phyloP scores from a whole-genome alignment of 2,797 vertebrate genomes.

The Enteromius anoplus region DNA sequence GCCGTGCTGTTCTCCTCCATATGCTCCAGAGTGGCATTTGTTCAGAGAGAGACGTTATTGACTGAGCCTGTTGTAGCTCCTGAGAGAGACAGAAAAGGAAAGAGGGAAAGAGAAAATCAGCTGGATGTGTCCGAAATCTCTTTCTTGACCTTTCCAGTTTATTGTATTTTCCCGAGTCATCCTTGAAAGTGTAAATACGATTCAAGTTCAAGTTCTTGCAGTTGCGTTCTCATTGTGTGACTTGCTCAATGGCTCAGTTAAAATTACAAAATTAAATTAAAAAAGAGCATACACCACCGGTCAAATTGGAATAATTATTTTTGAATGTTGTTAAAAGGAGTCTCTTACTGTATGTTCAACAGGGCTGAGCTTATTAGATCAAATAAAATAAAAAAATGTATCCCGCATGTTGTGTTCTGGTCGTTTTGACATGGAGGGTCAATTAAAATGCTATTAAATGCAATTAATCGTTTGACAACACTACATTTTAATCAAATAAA shows the following conservation, averaged over 20 bases:
- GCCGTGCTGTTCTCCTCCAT: constrained; percentile 52
- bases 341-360: background rate
- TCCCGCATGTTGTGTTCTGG: no score
- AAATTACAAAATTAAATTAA: no score
- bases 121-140: constrained; percentile 6
- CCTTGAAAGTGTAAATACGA: constrained; percentile 15
- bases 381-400: no score
- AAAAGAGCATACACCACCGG: background rate
- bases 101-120: constrained; percentile 30
- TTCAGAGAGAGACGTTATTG: constrained; percentile 53
- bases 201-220: background rate
- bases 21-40: constrained; percentile 48
- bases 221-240: background rate
- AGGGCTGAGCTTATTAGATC: background rate
- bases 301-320: background rate
- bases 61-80: constrained; percentile 37
- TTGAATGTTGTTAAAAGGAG: background rate
- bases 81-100: constrained; percentile 35
- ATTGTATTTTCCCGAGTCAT: constrained; percentile 16
- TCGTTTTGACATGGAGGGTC: no score
- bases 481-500: background rate
- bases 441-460: no score
- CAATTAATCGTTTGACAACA: no score
- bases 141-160: constrained; percentile 40
- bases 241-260: background rate